Evolutionary conservation across 2,113 vertebrate species (phyloP).

Genomic region (Misgurnus mizolepis): DNA sequence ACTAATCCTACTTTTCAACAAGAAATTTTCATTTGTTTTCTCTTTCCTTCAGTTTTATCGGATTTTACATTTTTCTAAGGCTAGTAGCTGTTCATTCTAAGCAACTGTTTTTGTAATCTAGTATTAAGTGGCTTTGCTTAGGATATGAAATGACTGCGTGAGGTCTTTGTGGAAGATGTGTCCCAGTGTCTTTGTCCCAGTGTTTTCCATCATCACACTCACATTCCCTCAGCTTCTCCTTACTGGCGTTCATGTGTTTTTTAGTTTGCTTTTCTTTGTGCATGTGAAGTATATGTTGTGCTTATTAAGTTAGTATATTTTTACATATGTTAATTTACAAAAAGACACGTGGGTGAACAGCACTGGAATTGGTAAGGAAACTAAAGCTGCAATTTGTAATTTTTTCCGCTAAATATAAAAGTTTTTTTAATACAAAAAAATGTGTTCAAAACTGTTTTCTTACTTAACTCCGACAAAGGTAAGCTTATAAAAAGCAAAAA

Average conservation of each 20-base stretch:
- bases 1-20: constrained; percentile 1
- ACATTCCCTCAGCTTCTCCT: constrained; percentile 16
- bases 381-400: too few relatives aligned
- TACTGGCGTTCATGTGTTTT: neutral
- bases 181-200: constrained; percentile 14
- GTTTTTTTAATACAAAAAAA: too few relatives aligned
- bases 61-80: constrained; percentile 37
- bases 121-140: neutral
- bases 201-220: constrained; percentile 1
- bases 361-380: too few relatives aligned
- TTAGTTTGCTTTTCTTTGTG: neutral
- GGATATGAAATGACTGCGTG: neutral
- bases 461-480: too few relatives aligned
- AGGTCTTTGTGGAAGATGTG: constrained; percentile 31
- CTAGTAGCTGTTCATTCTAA: constrained; percentile 1
- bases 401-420: too few relatives aligned
- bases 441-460: too few relatives aligned
- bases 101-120: constrained; percentile 12
- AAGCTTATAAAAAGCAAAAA: neutral
- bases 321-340: neutral
- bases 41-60: constrained; percentile 37
- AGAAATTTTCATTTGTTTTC: neutral
- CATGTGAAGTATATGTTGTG: constrained; percentile 10
- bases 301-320: neutral
- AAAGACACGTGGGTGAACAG: too few relatives aligned